Conservation (phyloP, 2,797 vertebrate genomes). For the Brachymystax lenok region DNA sequence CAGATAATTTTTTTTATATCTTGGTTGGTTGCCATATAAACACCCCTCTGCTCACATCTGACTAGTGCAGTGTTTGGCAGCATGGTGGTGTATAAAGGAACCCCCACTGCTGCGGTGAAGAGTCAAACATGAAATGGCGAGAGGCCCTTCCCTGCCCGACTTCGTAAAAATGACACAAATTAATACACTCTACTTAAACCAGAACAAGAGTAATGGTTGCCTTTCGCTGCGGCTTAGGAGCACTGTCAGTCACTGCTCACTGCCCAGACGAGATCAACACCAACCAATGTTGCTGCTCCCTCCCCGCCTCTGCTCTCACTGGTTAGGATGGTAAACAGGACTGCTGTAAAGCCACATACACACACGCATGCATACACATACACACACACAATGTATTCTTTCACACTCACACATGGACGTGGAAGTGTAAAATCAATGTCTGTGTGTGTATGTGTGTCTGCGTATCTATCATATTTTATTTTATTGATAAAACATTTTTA, state of each 20-base stretch:
- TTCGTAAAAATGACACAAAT: conserved; percentile 99
- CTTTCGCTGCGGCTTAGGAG: conserved; percentile 94
- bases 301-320: conserved; percentile 61
- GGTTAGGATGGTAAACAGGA: conserved; percentile 59
- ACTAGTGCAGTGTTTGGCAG: conserved; percentile 57
- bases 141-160: conserved; percentile 87
- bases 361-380: too few relatives aligned
- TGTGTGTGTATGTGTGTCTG: too few relatives aligned
- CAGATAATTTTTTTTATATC: not conserved
- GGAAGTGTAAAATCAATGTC: too few relatives aligned
- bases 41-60: conserved; percentile 55
- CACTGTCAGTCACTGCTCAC: conserved; percentile 92
- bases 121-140: conserved; percentile 89
- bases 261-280: conserved; percentile 94
- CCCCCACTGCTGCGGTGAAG: conserved; percentile 73
- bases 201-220: conserved; percentile 98
- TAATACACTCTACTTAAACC: conserved; percentile 98
- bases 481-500: too few relatives aligned
- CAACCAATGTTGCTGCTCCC: conserved; percentile 82
- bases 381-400: too few relatives aligned
- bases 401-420: too few relatives aligned
- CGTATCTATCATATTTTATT: too few relatives aligned
- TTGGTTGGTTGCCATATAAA: conserved; percentile 30
- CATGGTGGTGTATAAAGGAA: conserved; percentile 66
- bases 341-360: too few relatives aligned